A percentile compares a stretch with the other conserved stretches of the same genome.
Evolutionary conservation across 2,113 vertebrate species (phyloP).

Genomic region (Felis catus): DNA sequence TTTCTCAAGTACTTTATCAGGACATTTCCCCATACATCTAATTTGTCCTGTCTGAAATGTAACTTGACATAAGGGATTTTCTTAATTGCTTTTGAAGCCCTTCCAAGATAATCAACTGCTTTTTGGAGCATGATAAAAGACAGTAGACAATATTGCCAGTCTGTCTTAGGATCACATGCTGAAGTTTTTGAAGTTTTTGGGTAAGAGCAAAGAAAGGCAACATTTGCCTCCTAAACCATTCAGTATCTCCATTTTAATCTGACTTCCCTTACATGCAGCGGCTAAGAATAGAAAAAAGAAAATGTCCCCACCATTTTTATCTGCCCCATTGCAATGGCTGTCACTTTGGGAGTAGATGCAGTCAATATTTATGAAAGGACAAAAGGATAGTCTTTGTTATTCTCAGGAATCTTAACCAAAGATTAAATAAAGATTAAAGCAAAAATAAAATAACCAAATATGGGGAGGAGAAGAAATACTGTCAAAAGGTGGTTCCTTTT

Average conservation of each 20-base stretch:
- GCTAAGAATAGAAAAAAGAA: background rate
- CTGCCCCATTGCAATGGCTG: background rate
- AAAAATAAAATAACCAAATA: conserved; percentile 21
- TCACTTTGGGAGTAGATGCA: background rate
- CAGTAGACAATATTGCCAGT: conserved; percentile 54
- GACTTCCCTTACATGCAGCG: conserved; percentile 32
- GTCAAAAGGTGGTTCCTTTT: background rate
- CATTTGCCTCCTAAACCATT: background rate
- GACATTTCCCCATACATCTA: conserved; percentile 72
- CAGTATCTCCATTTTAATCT: conserved; percentile 36
- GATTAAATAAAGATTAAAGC: conserved; percentile 4
- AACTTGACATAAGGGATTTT: conserved; percentile 76
- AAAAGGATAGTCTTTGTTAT: conserved; percentile 25
- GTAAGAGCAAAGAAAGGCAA: background rate
- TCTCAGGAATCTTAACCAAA: conserved; percentile 9
- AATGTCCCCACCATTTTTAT: background rate
- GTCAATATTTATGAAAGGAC: background rate
- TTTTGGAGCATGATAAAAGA: conserved; percentile 75
- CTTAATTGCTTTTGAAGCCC: conserved; percentile 78
- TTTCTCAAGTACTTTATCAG: conserved; percentile 73
- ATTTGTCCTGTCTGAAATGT: conserved; percentile 80
- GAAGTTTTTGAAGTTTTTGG: conserved; percentile 49
- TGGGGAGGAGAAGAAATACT: background rate
- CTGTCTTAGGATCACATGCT: background rate
- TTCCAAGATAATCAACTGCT: conserved; percentile 78